Percentiles rank a stretch among this genome's conserved stretches.
phyloP scores from a whole-genome alignment of 2,113 vertebrate genomes.

The Xiphophorus hellerii region DNA sequence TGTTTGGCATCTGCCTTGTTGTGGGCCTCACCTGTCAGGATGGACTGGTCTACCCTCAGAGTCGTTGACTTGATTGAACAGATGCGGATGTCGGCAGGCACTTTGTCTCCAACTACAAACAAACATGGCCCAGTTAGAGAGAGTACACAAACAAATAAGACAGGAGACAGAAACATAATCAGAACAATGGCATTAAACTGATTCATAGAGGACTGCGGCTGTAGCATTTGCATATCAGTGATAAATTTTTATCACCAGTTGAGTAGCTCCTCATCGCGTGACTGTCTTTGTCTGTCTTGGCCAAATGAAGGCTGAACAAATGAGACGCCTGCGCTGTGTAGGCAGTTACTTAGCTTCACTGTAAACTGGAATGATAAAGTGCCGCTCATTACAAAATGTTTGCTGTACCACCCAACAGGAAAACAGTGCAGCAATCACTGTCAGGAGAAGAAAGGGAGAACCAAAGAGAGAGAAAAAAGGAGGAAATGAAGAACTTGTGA shows the following conservation, averaged over 20 bases:
- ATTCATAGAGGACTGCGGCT: neutral
- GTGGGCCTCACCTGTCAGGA: constrained; percentile 89
- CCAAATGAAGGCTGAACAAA: constrained; percentile 39
- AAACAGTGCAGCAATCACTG: constrained; percentile 32
- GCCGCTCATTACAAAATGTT: constrained; percentile 32
- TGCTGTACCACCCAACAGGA: constrained; percentile 41
- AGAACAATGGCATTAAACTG: neutral
- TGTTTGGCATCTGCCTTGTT: neutral
- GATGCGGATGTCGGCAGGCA: constrained; percentile 97
- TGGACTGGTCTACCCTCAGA: constrained; percentile 96
- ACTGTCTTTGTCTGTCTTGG: neutral
- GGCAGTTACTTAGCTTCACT: constrained; percentile 25
- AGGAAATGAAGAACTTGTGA: constrained; percentile 67
- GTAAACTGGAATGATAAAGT: constrained; percentile 50
- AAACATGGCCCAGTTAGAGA: constrained; percentile 29
- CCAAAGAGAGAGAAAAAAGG: constrained; percentile 37
- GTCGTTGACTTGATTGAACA: constrained; percentile 98
- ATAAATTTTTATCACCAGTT: neutral
- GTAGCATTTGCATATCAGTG: neutral
- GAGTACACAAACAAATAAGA: neutral
- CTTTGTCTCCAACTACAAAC: constrained; percentile 94
- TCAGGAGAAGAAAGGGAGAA: constrained; percentile 31
- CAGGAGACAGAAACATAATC: neutral
- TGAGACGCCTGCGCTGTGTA: constrained; percentile 23
- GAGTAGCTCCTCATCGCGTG: neutral